A percentile compares a stretch with the other conserved stretches of the same genome.
Evolutionary conservation across 2,888 invertebrate genomes (phyloP).

Genomic region (Axea sp.): DNA sequence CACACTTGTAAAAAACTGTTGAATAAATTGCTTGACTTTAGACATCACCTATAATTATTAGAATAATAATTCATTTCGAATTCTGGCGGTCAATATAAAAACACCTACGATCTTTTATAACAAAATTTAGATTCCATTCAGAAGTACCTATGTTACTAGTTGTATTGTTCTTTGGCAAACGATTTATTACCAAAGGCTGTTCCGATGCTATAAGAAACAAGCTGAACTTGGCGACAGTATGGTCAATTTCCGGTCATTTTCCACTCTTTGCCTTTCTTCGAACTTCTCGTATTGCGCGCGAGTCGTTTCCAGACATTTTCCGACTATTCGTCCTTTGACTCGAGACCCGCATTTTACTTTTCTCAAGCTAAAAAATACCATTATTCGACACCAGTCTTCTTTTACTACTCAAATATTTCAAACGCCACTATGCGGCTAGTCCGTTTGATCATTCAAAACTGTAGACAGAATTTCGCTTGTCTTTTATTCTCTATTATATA

Average conservation of each 20-base stretch:
- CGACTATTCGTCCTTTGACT: constrained; percentile 31
- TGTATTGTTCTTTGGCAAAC: constrained; percentile 44
- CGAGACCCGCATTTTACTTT: constrained; percentile 37
- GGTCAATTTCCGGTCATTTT: constrained; percentile 63
- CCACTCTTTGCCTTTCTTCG: constrained; percentile 56
- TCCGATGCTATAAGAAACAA: constrained; percentile 43
- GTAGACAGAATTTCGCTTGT: constrained; percentile 31
- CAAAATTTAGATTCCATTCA: constrained; percentile 8
- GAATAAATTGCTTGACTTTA: too few species aligned
- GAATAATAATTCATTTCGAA: not conserved
- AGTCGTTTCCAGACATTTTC: constrained; percentile 29
- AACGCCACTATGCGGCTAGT: constrained; percentile 16
- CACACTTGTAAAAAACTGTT: too few species aligned
- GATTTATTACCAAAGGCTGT: constrained; percentile 45
- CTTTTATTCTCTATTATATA: constrained; percentile 22
- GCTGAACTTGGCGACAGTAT: constrained; percentile 46
- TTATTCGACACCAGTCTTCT: constrained; percentile 35
- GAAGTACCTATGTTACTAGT: constrained; percentile 24
- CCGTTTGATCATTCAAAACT: constrained; percentile 47
- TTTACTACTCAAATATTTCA: constrained; percentile 18
- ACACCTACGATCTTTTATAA: constrained; percentile 18
- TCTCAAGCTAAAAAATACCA: constrained; percentile 41
- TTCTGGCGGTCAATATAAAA: constrained; percentile 9
- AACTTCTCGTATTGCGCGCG: constrained; percentile 58
- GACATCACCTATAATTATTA: too few species aligned